Conservation (phyloP, 2,797 vertebrate species). For the Menidia menidia region DNA sequence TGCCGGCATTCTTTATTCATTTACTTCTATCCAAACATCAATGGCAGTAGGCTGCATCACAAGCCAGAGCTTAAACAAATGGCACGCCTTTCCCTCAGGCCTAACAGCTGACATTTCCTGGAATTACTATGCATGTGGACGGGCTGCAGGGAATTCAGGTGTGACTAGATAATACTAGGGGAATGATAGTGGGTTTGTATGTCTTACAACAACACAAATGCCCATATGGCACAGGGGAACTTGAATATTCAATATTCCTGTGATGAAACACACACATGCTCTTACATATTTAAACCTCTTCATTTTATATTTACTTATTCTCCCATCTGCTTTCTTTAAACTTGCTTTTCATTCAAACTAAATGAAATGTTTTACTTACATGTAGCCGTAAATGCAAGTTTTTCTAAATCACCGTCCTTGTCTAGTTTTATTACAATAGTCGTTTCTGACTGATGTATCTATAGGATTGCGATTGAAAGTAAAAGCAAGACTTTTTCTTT, state of each 20-base stretch:
- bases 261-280: constrained; percentile 46
- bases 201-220: constrained; percentile 75
- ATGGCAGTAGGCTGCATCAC: constrained; percentile 69
- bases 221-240: constrained; percentile 62
- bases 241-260: constrained; percentile 53
- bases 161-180: constrained; percentile 76
- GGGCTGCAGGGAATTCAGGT: constrained; percentile 78
- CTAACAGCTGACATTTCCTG: constrained; percentile 76
- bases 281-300: constrained; percentile 56
- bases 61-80: constrained; percentile 81
- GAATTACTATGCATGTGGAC: constrained; percentile 81
- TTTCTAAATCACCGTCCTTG: background rate
- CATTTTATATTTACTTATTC: constrained; percentile 39
- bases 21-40: constrained; percentile 82
- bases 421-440: constrained; percentile 7
- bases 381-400: constrained; percentile 9
- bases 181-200: constrained; percentile 71
- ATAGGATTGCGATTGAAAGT: constrained; percentile 22
- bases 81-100: constrained; percentile 76
- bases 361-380: constrained; percentile 8
- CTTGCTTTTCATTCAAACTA: background rate
- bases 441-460: constrained; percentile 40
- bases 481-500: constrained; percentile 28
- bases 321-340: background rate
- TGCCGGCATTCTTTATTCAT: constrained; percentile 72